phyloP scores from a whole-genome alignment of 2,113 vertebrate species.

The Donacobius atricapilla region DNA sequence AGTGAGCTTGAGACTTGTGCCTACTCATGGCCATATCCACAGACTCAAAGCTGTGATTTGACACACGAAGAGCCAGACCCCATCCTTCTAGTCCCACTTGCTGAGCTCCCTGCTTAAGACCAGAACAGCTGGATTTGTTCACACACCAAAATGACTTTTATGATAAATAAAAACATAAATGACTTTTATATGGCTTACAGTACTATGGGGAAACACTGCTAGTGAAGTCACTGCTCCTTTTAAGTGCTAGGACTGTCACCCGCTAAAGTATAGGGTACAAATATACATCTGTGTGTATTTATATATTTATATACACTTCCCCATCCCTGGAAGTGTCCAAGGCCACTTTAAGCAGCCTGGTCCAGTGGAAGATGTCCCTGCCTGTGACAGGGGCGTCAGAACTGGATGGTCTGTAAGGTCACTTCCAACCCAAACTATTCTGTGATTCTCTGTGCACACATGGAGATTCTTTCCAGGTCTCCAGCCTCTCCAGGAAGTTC shows the following conservation, averaged over 20 bases:
- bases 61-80: background rate
- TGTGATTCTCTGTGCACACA: background rate
- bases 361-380: background rate
- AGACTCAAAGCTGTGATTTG: background rate
- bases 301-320: background rate
- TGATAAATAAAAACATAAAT: too few relatives aligned
- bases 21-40: background rate
- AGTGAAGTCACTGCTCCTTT: background rate
- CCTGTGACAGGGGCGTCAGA: background rate
- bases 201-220: background rate
- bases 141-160: too few relatives aligned
- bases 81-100: background rate
- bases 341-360: background rate
- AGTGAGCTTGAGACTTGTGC: background rate
- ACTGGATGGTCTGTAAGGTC: background rate
- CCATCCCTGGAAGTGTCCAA: background rate
- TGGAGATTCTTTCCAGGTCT: background rate
- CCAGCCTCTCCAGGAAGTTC: background rate
- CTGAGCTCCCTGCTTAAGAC: background rate
- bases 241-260: background rate
- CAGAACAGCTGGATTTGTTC: background rate
- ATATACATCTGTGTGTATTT: rapidly evolving
- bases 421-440: background rate
- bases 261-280: background rate
- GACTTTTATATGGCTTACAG: background rate